Percentiles rank a stretch among this genome's conserved stretches.
phyloP scores from a whole-genome alignment of 2,113 vertebrate species.

The rat (Rattus norvegicus) region GRCr8 NC_086026.1:15493001-15493500 shows the following conservation, averaged over 20 bases:
- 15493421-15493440: neutral
- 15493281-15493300: slow-evolving; percentile 26
- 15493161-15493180: slow-evolving; percentile 16
- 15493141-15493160: neutral
- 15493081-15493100: neutral
- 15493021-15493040: neutral
- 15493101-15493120: neutral
- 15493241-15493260: slow-evolving; percentile 55
- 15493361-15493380: neutral
- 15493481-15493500: neutral
- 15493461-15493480: neutral
- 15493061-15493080: neutral
- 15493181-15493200: slow-evolving; percentile 47
- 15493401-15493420: neutral
- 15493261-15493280: slow-evolving; percentile 58
- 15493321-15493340: neutral
- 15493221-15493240: slow-evolving; percentile 47
- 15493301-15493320: slow-evolving; percentile 26
- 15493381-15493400: neutral
- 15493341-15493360: slow-evolving; percentile 52
- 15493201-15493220: slow-evolving; percentile 45
- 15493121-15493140: slow-evolving; percentile 33
- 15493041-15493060: slow-evolving; percentile 13
- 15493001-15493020: neutral
- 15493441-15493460: neutral